Base-by-base conservation (phyloP, 2,888 invertebrate genomes). In the Lapara coniferarum region DNA sequence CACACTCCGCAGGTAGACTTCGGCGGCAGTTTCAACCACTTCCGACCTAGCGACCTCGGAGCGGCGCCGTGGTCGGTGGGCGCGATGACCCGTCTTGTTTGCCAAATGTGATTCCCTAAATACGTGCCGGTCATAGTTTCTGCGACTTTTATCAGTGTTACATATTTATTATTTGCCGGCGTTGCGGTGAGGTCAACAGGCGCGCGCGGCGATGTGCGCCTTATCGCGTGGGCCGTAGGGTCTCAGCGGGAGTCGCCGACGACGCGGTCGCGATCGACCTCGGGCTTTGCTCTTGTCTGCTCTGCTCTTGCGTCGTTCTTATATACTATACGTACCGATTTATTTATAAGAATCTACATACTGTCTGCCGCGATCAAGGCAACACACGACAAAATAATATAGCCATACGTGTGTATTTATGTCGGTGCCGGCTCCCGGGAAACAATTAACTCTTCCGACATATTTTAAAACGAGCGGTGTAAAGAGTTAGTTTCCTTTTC, bases 101-200 rank as follows among this genome's bases (percentile, higher is more conserved):
- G 88, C 85, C 85, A 87, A 89, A 88, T 81, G 84, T 85, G 87
- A 85, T 86, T 90, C 88, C 87, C 89, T 89, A 87, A 90, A 89
- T 90, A 90, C 86, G 85, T 87, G 85, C 86, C 90, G 92, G 92
- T 91, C 92, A 90, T 88, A 90, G 91, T 85, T 91, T 92, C 90
- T 88, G 88, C 87, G 88, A 86, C 84, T 89, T 81, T 92, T 93
- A 93, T 93, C 93, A 92, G 90, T 90, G 91, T 92, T 93, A 92
- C 92, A 92, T 92, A 92, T 92, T 93, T 92, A 92, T 92, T 92
- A 91, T 91, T 91, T 90, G 92, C 89, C 90, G 90, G 84, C 85
- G 86, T 81, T 81, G 84, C 86, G 89, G 89, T 91, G 90, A 92
- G 93, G 92, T 92, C 92, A 90, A 89, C 87, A 81, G 73, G 90